These are phyloP conservation scores for Spilogale gracilis DNA, from an alignment of 2,113 vertebrate species.

Conservation along the genomic window DNA sequence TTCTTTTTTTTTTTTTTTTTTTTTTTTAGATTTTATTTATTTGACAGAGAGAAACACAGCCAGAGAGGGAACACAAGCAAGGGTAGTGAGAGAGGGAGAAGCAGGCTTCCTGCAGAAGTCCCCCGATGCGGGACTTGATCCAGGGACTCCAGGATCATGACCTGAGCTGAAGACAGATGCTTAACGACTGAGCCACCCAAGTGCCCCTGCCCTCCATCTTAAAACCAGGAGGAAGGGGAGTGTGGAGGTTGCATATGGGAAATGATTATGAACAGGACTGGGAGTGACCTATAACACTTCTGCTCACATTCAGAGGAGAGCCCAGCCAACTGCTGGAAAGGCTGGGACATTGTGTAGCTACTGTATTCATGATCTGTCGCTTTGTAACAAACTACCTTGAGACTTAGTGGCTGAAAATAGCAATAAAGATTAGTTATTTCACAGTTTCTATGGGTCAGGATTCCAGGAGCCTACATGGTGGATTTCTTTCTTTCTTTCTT, in stretches of 20 bases:
- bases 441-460: neutral
- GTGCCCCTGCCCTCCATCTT: too few species aligned
- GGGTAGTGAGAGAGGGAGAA: too few species aligned
- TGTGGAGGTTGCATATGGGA: fast-evolving
- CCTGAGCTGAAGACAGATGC: too few species aligned
- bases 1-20: too few species aligned
- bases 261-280: neutral
- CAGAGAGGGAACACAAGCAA: too few species aligned
- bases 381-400: neutral
- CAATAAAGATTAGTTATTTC: neutral
- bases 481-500: neutral
- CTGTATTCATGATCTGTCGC: neutral
- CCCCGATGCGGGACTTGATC: too few species aligned
- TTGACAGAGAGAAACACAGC: too few species aligned
- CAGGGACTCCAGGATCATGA: too few species aligned
- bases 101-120: too few species aligned
- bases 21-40: too few species aligned
- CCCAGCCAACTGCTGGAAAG: neutral
- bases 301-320: neutral
- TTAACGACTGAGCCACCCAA: too few species aligned
- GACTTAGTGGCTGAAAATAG: neutral
- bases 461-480: neutral
- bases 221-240: neutral
- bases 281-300: neutral
- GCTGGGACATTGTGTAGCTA: neutral